A percentile compares a stretch with the other conserved stretches of the same genome.
These are phyloP conservation scores for Potorous gilbertii DNA, from an alignment of 2,797 vertebrate species.

Conservation along the genomic window DNA sequence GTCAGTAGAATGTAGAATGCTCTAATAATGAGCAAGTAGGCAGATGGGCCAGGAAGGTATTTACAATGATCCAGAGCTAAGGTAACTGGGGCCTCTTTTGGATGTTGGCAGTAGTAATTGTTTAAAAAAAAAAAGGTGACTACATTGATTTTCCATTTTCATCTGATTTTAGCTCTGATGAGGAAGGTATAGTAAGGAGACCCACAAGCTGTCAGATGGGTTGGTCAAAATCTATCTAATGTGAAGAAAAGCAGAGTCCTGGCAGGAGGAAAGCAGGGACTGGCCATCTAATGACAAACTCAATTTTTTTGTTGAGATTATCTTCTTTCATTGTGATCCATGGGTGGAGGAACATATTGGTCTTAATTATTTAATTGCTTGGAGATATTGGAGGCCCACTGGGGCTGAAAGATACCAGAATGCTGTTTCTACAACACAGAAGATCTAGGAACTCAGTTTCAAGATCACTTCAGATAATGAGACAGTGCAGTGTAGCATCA, in stretches of 20 bases:
- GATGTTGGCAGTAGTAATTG: not conserved
- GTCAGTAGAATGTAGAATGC: accelerated
- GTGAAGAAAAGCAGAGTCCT: not conserved
- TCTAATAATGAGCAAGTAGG: not conserved
- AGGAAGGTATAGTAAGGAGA: not conserved
- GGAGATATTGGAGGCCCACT: accelerated
- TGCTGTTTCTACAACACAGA: not conserved
- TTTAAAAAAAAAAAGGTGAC: not conserved
- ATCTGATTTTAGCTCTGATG: not conserved
- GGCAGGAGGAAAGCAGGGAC: not conserved
- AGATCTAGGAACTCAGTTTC: accelerated
- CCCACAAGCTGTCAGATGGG: accelerated
- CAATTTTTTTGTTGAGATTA: not conserved
- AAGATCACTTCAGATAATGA: not conserved
- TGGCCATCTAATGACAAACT: not conserved
- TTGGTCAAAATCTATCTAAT: not conserved
- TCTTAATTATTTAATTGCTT: not conserved
- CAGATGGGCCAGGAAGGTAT: too few species aligned
- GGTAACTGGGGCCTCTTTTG: accelerated
- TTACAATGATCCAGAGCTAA: not conserved
- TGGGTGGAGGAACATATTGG: accelerated
- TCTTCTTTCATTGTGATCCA: not conserved
- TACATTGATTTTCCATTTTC: not conserved
- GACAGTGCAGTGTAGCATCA: not conserved
- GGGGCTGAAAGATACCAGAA: not conserved